Conservation (phyloP, 2,888 invertebrate genomes). For the Physocephala rufipes region DNA sequence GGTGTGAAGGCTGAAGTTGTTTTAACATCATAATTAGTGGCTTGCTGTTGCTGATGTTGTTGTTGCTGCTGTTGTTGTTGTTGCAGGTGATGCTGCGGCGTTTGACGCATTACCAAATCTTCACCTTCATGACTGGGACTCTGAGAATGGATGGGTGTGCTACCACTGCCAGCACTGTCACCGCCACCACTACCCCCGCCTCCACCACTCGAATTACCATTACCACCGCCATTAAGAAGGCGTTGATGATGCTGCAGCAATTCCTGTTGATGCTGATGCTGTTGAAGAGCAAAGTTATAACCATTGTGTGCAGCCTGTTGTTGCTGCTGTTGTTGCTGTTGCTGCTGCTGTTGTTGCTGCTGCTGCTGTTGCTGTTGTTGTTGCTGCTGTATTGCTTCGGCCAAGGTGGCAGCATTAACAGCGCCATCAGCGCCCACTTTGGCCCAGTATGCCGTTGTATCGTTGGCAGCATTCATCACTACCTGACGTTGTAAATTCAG, state of each 20-base stretch:
- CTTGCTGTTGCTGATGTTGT: slow-evolving; percentile 55
- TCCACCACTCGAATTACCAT: slow-evolving; percentile 58
- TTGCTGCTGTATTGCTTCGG: slow-evolving; percentile 70
- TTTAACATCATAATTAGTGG: slow-evolving; percentile 50
- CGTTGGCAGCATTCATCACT: slow-evolving; percentile 58
- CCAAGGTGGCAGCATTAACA: slow-evolving; percentile 68
- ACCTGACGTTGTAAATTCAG: slow-evolving; percentile 63
- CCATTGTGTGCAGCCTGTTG: slow-evolving; percentile 70
- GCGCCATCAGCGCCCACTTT: slow-evolving; percentile 82
- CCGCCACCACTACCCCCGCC: slow-evolving; percentile 51
- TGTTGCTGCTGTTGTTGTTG: slow-evolving; percentile 58
- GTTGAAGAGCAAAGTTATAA: slow-evolving; percentile 69
- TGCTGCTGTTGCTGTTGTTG: slow-evolving; percentile 50
- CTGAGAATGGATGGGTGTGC: slow-evolving; percentile 62
- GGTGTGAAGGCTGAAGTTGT: slow-evolving; percentile 93
- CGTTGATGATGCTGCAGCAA: slow-evolving; percentile 65
- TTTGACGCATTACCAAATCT: slow-evolving; percentile 64
- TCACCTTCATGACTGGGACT: slow-evolving; percentile 64
- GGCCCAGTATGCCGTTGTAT: slow-evolving; percentile 76
- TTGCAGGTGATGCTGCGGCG: slow-evolving; percentile 59
- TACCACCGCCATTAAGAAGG: slow-evolving; percentile 73
- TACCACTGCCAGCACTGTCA: slow-evolving; percentile 52
- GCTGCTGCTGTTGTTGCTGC: slow-evolving; percentile 67
- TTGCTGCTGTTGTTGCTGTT: slow-evolving; percentile 71
- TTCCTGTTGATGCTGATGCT: slow-evolving; percentile 70